Conservation (phyloP, 2,888 invertebrate species). For the Epistrophe eligans region DNA sequence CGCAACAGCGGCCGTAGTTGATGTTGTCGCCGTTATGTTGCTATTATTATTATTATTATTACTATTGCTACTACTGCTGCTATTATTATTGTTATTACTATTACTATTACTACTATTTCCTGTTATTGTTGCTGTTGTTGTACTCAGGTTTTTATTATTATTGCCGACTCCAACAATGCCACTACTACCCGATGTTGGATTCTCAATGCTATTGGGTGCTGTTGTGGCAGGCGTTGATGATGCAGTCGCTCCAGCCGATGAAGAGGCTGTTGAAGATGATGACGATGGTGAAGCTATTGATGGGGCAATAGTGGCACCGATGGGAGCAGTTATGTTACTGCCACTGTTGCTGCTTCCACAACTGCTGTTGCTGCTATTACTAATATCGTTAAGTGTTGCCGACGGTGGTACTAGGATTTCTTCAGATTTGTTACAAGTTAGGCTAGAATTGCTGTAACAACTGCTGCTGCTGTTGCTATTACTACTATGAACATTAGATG, state of each 20-base stretch:
- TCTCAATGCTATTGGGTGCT: conserved; percentile 69
- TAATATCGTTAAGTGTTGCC: conserved; percentile 75
- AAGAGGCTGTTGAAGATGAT: conserved; percentile 77
- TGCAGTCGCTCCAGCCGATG: conserved; percentile 69
- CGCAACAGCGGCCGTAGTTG: conserved; percentile 84
- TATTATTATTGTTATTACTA: conserved; percentile 66
- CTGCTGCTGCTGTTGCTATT: conserved; percentile 82
- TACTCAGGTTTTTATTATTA: conserved; percentile 71
- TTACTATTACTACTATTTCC: conserved; percentile 70
- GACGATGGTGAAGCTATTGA: conserved; percentile 75
- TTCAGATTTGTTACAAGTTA: conserved; percentile 73
- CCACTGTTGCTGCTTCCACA: conserved; percentile 76
- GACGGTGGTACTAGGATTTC: conserved; percentile 70
- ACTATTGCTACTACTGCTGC: conserved; percentile 76
- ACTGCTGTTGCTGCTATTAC: conserved; percentile 77
- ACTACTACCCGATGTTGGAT: conserved; percentile 46
- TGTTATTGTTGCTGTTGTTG: conserved; percentile 75
- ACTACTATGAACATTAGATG: conserved; percentile 79
- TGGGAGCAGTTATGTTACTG: conserved; percentile 68
- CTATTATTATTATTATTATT: conserved; percentile 71
- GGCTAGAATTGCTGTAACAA: conserved; percentile 77
- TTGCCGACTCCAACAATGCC: conserved; percentile 45
- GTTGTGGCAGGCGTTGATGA: conserved; percentile 79
- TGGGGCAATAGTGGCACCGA: conserved; percentile 53
- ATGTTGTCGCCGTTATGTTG: conserved; percentile 78